These are phyloP conservation scores for Macropis europaea DNA, from an alignment of 2,888 invertebrate genomes.

Conservation along the genomic window DNA sequence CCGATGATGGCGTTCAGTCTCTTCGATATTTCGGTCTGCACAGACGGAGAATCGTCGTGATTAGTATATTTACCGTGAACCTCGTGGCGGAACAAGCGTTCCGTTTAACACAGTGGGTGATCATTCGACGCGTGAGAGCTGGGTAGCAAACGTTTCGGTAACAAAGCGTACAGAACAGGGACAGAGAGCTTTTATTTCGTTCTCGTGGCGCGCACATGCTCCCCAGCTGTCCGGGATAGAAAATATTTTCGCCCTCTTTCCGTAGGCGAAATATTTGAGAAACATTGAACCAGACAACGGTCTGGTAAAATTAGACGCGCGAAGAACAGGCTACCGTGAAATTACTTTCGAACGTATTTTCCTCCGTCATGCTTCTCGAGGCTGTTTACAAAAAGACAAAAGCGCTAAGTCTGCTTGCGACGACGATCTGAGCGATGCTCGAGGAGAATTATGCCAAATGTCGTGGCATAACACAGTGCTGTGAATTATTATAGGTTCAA, in stretches of 20 bases:
- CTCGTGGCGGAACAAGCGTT: background rate
- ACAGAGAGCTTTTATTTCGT: slow-evolving; percentile 28
- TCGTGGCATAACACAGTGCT: too few relatives aligned
- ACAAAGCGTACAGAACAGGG: slow-evolving; percentile 29
- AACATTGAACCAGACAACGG: slow-evolving; percentile 8
- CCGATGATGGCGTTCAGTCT: slow-evolving; percentile 97
- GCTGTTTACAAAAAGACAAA: too few relatives aligned
- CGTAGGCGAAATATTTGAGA: slow-evolving; percentile 23
- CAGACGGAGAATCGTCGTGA: background rate
- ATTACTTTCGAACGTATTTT: background rate
- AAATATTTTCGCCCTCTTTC: slow-evolving; percentile 44
- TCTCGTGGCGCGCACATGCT: slow-evolving; percentile 39
- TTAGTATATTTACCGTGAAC: background rate
- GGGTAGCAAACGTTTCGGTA: slow-evolving; percentile 32
- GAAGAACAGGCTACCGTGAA: background rate
- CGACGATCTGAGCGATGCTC: too few relatives aligned
- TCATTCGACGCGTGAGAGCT: slow-evolving; percentile 50
- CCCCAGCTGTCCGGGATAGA: slow-evolving; percentile 31
- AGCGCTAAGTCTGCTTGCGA: too few relatives aligned
- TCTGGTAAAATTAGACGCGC: slow-evolving; percentile 7
- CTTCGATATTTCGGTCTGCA: slow-evolving; percentile 98
- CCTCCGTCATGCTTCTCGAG: too few relatives aligned
- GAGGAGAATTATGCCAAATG: too few relatives aligned
- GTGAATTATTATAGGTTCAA: too few relatives aligned
- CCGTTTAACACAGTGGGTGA: slow-evolving; percentile 36